Evolutionary conservation across 2,797 vertebrate species (phyloP).

Genomic region (Austrolebias charrua): DNA sequence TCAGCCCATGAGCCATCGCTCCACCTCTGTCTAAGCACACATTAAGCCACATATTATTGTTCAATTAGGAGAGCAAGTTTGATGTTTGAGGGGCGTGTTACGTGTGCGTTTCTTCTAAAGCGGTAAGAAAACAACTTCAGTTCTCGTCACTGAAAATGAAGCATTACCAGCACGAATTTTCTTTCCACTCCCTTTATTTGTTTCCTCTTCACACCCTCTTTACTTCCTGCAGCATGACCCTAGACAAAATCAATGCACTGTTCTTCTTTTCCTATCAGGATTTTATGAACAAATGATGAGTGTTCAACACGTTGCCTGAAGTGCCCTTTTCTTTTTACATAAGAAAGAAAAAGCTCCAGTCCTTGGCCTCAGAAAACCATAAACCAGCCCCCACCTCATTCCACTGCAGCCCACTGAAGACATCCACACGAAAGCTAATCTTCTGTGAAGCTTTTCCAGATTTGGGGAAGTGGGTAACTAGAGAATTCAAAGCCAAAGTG

Average conservation of each 20-base stretch:
- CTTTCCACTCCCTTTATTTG: constrained; percentile 42
- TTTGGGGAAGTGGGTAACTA: constrained; percentile 6
- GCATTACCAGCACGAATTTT: constrained; percentile 37
- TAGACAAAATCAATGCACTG: constrained; percentile 58
- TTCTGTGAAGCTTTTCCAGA: constrained; percentile 41
- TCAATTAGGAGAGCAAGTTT: constrained; percentile 16
- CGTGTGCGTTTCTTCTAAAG: constrained; percentile 20
- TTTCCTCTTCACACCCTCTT: constrained; percentile 36
- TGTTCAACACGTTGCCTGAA: constrained; percentile 52
- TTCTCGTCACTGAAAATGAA: constrained; percentile 59
- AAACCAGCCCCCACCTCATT: constrained; percentile 54
- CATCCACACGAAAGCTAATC: constrained; percentile 44
- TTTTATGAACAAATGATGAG: constrained; percentile 47
- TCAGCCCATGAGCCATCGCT: constrained; percentile 16
- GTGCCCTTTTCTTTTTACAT: constrained; percentile 43
- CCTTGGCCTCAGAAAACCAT: constrained; percentile 50
- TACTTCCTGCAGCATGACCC: constrained; percentile 12
- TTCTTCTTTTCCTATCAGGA: constrained; percentile 49
- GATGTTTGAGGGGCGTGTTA: constrained; percentile 7
- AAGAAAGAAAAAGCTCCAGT: constrained; percentile 52
- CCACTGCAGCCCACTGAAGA: constrained; percentile 59
- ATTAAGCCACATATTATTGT: constrained; percentile 27
- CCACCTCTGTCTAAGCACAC: constrained; percentile 27
- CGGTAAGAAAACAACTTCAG: constrained; percentile 30
- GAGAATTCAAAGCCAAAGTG: constrained; percentile 41